Conservation (phyloP, 2,888 invertebrate species). For the Heliconius cydno region DNA sequence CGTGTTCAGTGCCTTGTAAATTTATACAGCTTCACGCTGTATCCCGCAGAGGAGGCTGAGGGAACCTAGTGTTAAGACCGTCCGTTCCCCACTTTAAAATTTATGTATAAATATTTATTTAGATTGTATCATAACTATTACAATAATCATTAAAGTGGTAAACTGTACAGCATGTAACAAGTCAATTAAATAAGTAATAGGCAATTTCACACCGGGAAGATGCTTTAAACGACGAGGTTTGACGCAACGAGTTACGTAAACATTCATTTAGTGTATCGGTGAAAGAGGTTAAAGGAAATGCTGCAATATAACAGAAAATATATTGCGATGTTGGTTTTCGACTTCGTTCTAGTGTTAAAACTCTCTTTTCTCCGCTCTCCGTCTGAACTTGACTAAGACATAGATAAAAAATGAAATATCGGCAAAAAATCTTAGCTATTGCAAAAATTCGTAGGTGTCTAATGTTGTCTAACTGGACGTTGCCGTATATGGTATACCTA, state of each 20-base stretch:
- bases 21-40: too few species aligned
- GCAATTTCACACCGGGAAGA: conserved; percentile 46
- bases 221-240: conserved; percentile 39
- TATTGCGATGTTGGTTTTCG: neutral
- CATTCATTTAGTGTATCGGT: conserved; percentile 32
- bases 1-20: too few species aligned
- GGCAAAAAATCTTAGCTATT: neutral
- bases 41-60: too few species aligned
- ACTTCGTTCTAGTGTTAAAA: neutral
- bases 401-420: too few species aligned
- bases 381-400: too few species aligned
- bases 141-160: conserved; percentile 26
- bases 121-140: neutral
- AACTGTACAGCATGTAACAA: conserved; percentile 40
- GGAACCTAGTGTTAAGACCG: too few species aligned
- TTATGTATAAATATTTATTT: neutral
- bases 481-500: neutral
- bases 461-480: neutral
- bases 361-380: too few species aligned
- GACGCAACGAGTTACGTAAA: conserved; percentile 44
- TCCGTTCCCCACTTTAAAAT: neutral
- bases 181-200: conserved; percentile 38
- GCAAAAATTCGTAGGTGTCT: neutral
- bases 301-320: conserved; percentile 9
- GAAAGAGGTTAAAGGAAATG: conserved; percentile 29